phyloP scores from a whole-genome alignment of 2,113 vertebrate genomes.

The Nanorana parkeri region DNA sequence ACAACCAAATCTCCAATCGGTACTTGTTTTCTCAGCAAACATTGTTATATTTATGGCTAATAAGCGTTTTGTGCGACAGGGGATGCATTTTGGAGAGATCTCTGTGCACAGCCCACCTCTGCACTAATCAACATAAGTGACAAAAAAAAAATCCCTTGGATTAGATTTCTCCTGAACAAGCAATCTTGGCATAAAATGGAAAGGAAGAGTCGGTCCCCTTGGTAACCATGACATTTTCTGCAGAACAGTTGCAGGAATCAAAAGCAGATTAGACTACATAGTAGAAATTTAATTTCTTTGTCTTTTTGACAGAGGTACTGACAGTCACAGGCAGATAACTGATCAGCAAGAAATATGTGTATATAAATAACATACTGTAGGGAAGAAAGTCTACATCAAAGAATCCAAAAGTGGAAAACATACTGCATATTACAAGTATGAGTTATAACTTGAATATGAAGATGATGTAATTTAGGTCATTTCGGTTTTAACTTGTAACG shows the following conservation, averaged over 20 bases:
- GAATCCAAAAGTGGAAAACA: too few relatives aligned
- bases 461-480: too few relatives aligned
- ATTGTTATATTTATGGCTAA: neutral
- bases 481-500: too few relatives aligned
- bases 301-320: slow-evolving; percentile 26
- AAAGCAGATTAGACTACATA: slow-evolving; percentile 9
- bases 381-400: neutral
- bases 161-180: neutral
- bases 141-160: neutral
- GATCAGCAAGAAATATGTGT: neutral
- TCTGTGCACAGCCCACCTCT: too few relatives aligned
- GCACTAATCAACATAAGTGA: neutral
- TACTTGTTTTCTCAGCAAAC: too few relatives aligned
- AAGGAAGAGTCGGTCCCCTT: slow-evolving; percentile 33
- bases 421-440: too few relatives aligned
- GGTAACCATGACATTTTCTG: slow-evolving; percentile 38
- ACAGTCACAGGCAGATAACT: slow-evolving; percentile 23
- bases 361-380: neutral
- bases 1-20: too few relatives aligned
- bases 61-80: neutral
- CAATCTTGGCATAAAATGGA: slow-evolving; percentile 1
- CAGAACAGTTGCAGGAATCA: slow-evolving; percentile 7
- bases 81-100: neutral
- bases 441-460: too few relatives aligned
- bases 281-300: neutral